Base-by-base conservation (phyloP, 2,888 invertebrate genomes). In the Epistrophe eligans region DNA sequence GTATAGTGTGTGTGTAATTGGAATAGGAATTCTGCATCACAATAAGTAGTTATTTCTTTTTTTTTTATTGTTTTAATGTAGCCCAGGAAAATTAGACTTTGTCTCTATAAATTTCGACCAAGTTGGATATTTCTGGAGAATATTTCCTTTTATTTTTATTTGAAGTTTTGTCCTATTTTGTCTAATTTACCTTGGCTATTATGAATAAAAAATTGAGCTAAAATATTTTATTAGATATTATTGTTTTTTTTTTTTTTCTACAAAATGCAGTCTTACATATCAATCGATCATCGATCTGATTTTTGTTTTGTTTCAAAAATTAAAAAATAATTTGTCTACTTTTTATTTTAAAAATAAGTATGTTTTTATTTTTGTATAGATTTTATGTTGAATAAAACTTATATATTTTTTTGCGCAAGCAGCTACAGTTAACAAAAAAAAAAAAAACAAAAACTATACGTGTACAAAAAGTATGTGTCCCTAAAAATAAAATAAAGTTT, bases 221-320 rank as follows among this genome's bases (percentile, higher is more conserved):
- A 43, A 13, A 13, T 40, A 40, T 13, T 40, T 13, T 40, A 11
- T 32, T 32, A 32, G 32, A 6, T 32, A 32, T 32, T 7, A 32
- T 32, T 4, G 1, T 32, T 6, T 35, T 35, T 7, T 35, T 35
- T 32, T 32, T 32, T 24, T 24, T 24, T 24, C 2, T 24, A 24
- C 3, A 45, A 45, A 48, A 17, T 17, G 8, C 17, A 11, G 13
- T 62, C 38, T 43, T 9, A n/a, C 2, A 45, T 9, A n/a, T 0
- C 24, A 24, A 24, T 3, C 24, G 24, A 43, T 60, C 43, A 58
- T 43, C n/a, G 43, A 13, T 55, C 19, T 66, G 66, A 66, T 57
- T 55, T 52, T 76, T 76, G 76, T 66, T 76, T 76, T 66, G 66
- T 66, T 76, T 57, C 62, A 52, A 43, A 43, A 19, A 24, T 40